Conservation (phyloP, 2,888 invertebrate genomes). For the Morinoia aosen region DNA sequence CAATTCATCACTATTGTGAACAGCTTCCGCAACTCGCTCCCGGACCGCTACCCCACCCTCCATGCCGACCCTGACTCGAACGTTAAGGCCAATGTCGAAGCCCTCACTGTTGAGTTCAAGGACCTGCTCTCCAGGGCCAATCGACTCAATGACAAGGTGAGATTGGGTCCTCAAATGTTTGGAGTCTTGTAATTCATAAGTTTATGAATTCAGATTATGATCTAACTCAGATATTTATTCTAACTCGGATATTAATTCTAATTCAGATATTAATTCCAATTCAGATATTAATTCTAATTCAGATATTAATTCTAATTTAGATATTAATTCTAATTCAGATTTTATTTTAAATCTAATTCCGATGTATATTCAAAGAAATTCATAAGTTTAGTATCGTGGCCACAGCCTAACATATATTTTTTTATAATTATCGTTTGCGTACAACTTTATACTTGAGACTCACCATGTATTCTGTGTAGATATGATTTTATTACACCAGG, state of each 20-base stretch:
- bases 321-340: too few relatives aligned
- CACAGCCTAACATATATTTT: too few relatives aligned
- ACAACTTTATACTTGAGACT: too few relatives aligned
- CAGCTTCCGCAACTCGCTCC: slow-evolving; percentile 87
- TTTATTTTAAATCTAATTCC: too few relatives aligned
- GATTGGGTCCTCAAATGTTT: not conserved
- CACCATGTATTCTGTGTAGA: too few relatives aligned
- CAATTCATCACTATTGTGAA: slow-evolving; percentile 87
- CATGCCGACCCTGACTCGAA: slow-evolving; percentile 80
- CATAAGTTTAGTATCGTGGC: too few relatives aligned
- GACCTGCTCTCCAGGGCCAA: slow-evolving; percentile 88
- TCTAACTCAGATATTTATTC: not conserved
- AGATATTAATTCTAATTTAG: too few relatives aligned
- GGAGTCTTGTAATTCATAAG: not conserved
- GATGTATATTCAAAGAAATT: too few relatives aligned
- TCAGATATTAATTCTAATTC: not conserved
- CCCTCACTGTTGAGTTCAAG: slow-evolving; percentile 78
- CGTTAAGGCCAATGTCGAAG: slow-evolving; percentile 84
- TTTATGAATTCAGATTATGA: not conserved
- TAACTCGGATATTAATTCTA: not conserved
- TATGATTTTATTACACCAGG: too few relatives aligned
- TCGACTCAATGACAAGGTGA: slow-evolving; percentile 81
- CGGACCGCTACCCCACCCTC: slow-evolving; percentile 85
- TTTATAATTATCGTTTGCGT: too few relatives aligned
- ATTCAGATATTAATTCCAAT: not conserved